Evolutionary conservation across 2,797 vertebrate genomes (phyloP), one percentile per base, ranked within the genome.

Genomic region (Dipus sagitta): DNA sequence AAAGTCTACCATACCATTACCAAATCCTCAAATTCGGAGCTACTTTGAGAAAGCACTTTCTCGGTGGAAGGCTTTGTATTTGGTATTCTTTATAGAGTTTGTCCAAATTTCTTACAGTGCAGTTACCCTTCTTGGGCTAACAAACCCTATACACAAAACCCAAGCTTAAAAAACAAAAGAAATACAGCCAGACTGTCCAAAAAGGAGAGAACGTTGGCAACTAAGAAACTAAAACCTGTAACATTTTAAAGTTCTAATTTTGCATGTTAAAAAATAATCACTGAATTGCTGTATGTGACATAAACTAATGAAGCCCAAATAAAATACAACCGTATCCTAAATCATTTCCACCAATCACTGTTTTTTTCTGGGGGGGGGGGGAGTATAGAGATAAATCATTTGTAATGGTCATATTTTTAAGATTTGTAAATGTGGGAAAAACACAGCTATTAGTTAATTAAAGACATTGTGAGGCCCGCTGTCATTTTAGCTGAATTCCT

Each of bases 321-420:
- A 88, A 83, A 95, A 88, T 42, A 58, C 20, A 92, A 78, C 32
- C 72, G 28, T 38, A 62, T 89, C 92, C 84, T 93, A 47, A 86
- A 77, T 26, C 67, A 78, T 91, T 93, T 89, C 34, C 2, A 88
- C 28, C 26, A 94, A 38, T 3, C 54, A 52, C 15, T 38, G 85
- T 81, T 72, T 77, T 20, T n/a, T 23, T 5, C 13, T 58, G 13
- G 13, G 13, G 52, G 38, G 7, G 18, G 30, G 2, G 4, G 1
- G 0, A 34, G 8, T 67, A 34, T 58, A 58, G 54, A 58, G 54
- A 58, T 11, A 58, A 58, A 58, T 54, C 52, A 88, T 75, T 32
- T 32, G 75, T 58, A 76, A 90, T 64, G 91, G 79, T 42, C 84
- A 21, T 12, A 80, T 54, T 86, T 94, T n/a, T 72, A 34, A 83